Evolutionary conservation across 2,797 vertebrate species (phyloP).

Genomic region (Pristis pectinata): DNA sequence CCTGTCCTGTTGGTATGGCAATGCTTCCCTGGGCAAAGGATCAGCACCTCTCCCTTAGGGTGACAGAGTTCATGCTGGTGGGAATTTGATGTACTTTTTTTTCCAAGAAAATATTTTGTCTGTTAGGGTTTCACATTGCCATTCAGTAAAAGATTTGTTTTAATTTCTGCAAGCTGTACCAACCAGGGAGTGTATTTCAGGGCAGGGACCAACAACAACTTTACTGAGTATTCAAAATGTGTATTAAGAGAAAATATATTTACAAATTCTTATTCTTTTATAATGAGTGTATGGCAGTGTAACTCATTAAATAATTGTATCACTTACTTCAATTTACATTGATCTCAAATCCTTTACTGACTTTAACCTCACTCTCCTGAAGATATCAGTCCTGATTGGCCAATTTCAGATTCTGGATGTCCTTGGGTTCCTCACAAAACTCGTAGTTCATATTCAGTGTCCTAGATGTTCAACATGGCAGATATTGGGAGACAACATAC

Average conservation of each 20-base stretch:
- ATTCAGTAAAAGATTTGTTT: conserved; percentile 42
- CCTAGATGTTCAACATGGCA: background rate
- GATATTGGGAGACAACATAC: too few relatives aligned
- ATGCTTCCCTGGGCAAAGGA: too few relatives aligned
- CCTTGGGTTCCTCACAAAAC: too few relatives aligned
- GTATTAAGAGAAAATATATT: conserved; percentile 90
- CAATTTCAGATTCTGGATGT: background rate
- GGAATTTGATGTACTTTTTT: too few relatives aligned
- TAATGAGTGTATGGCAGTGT: conserved; percentile 70
- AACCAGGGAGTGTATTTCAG: conserved; percentile 38
- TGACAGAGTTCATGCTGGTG: too few relatives aligned
- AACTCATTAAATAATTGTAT: conserved; percentile 66
- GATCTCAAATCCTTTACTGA: background rate
- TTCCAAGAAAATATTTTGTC: too few relatives aligned
- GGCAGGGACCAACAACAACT: conserved; percentile 51
- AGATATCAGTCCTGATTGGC: background rate
- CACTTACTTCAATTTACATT: background rate
- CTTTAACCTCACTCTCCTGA: too few relatives aligned
- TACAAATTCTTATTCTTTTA: conserved; percentile 88
- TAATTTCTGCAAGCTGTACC: conserved; percentile 44
- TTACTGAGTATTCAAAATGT: conserved; percentile 71
- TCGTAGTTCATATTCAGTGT: background rate
- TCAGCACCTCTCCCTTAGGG: too few relatives aligned
- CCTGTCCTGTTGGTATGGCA: too few relatives aligned
- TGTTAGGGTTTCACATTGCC: background rate